Conservation (phyloP, 2,113 vertebrate genomes). For the Spea bombifrons region DNA sequence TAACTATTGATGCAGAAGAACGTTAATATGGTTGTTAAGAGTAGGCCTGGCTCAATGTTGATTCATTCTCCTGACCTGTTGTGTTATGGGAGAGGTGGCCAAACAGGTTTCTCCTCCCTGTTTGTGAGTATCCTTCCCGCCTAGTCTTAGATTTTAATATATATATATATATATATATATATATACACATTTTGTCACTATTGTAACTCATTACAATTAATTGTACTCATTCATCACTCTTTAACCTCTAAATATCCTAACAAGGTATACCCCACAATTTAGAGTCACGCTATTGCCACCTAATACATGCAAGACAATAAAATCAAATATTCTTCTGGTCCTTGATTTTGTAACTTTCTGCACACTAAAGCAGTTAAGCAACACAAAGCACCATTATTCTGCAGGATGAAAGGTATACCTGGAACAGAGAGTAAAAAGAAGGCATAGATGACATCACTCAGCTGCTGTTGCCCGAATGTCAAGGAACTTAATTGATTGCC, state of each 20-base stretch:
- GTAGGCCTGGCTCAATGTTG: background rate
- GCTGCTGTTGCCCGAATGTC: slow-evolving; percentile 9
- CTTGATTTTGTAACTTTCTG: background rate
- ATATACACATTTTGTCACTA: too few species aligned
- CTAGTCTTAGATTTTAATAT: too few species aligned
- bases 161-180: too few species aligned
- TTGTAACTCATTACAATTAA: background rate
- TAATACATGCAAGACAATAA: background rate
- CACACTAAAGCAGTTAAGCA: background rate
- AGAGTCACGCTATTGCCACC: background rate
- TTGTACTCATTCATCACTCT: background rate
- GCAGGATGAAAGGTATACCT: slow-evolving; percentile 5
- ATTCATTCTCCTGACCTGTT: background rate
- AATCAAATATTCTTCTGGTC: background rate
- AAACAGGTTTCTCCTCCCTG: background rate
- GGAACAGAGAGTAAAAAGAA: background rate
- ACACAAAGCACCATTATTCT: background rate
- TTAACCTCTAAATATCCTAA: background rate
- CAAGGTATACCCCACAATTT: background rate
- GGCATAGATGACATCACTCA: slow-evolving; percentile 13
- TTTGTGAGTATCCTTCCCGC: background rate
- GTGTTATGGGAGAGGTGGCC: slow-evolving; percentile 19
- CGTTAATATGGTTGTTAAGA: background rate
- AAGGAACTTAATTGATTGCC: background rate
- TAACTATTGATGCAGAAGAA: too few species aligned